Conservation (phyloP, 2,888 invertebrate species). For the Pterostichus madidus region DNA sequence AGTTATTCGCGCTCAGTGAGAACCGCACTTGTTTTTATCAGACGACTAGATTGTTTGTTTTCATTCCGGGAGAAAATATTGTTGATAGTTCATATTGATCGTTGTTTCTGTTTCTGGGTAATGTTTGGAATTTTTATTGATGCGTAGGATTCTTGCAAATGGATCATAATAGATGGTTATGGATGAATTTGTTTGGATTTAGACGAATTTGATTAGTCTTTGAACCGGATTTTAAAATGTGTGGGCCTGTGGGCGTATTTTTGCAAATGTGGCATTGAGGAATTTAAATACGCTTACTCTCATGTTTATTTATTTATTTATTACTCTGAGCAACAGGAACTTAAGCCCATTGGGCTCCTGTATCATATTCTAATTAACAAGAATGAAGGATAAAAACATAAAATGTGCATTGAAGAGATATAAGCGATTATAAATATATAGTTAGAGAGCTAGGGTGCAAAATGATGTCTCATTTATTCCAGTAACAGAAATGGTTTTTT, state of each 20-base stretch:
- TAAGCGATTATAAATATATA: too few species aligned
- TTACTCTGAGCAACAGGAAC: too few species aligned
- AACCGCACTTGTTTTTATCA: conserved; percentile 43
- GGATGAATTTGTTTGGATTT: conserved; percentile 2
- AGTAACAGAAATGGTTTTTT: too few species aligned
- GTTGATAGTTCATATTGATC: conserved; percentile 40
- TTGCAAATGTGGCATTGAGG: neutral
- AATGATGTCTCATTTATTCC: too few species aligned
- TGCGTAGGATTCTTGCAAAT: conserved; percentile 37
- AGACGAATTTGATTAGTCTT: neutral
- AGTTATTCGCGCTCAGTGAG: conserved; percentile 27
- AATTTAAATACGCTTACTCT: neutral
- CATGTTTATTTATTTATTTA: neutral
- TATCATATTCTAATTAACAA: too few species aligned
- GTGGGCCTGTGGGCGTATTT: neutral
- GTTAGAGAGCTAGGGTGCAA: too few species aligned
- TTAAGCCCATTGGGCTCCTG: too few species aligned
- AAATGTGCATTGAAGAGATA: too few species aligned
- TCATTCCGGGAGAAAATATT: conserved; percentile 48
- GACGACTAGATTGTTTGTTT: conserved; percentile 50
- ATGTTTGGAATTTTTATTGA: conserved; percentile 45
- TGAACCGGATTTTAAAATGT: conserved; percentile 14
- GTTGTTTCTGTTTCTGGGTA: conserved; percentile 6
- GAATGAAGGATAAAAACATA: too few species aligned
- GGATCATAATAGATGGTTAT: conserved; percentile 8